Base-by-base conservation (phyloP, 2,113 vertebrate species). In the Empidonax alnorum region DNA sequence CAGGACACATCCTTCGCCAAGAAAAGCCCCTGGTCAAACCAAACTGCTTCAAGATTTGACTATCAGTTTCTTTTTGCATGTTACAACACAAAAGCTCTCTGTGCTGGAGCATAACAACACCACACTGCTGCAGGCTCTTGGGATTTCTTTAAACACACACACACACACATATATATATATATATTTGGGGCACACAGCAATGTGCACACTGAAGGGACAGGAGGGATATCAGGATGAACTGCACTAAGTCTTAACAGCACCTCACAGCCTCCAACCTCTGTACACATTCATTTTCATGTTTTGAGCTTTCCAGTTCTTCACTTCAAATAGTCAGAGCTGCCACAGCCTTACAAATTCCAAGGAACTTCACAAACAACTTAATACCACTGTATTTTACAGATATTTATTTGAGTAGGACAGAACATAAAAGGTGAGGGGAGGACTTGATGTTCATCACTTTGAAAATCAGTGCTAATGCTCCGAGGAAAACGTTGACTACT, bases 91-190 rank as follows among this genome's bases (percentile, higher is more conserved):
- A 31, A 30, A 50, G 10, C 7, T 47, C 21, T 37, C 61, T n/a
- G 14, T n/a, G 67, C 58, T 67, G 2, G 1, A 49, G 35, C 33
- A 6, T 14, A 53, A 19, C 8, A 10, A 19, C 8, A 10, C 16
- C 27, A 2, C 10, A 1, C 35, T 65, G 47, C 37, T 69, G 13
- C 12, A 47, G 25, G 41, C 35, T 47, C 66, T 71, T 41, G 27
- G 25, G 16, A 42, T 78, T 67, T 41, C 55, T 80, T 74, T 41
- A 42, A 85, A 52, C 2, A 31, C 1, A 15, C 8, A 10, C 3
- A 9, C 0, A 4, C 7, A 20, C 4, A 10, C 2, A n/a, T n/a
- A n/a, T 0, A 14, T 1, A 10, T 10, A 9, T 8, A 9, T 1
- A 7, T 18, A 13, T 14, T 9, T 24, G 28, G 47, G 41, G 17